Percentiles rank a stretch among this genome's conserved stretches.
These are phyloP conservation scores for Ormyrus rosae DNA, from an alignment of 2,888 invertebrate genomes.

Conservation along the genomic window DNA sequence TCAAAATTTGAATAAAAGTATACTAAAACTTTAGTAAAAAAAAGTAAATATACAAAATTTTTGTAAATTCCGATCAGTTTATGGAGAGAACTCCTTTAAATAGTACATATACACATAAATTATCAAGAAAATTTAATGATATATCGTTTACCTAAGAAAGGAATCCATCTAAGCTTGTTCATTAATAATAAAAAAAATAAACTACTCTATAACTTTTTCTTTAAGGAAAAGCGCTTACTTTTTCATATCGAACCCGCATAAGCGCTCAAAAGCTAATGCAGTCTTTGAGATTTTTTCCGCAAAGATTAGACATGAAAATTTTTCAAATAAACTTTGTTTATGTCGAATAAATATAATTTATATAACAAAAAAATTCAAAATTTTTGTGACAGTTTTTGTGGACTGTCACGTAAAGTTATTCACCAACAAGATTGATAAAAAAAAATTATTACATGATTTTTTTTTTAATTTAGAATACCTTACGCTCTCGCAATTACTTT, in stretches of 20 bases:
- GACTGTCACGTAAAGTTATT: slow-evolving; percentile 37
- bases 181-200: slow-evolving; percentile 20
- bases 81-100: slow-evolving; percentile 18
- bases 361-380: slow-evolving; percentile 22
- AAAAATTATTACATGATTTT: slow-evolving; percentile 33
- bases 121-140: slow-evolving; percentile 36
- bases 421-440: slow-evolving; percentile 18
- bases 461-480: slow-evolving; percentile 44
- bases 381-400: slow-evolving; percentile 33
- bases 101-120: slow-evolving; percentile 45
- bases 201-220: slow-evolving; percentile 37
- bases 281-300: slow-evolving; percentile 54
- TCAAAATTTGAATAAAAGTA: too few species aligned
- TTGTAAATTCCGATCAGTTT: too few species aligned
- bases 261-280: slow-evolving; percentile 54
- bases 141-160: slow-evolving; percentile 42
- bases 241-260: slow-evolving; percentile 42
- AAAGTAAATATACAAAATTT: too few species aligned
- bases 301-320: slow-evolving; percentile 41
- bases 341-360: slow-evolving; percentile 26
- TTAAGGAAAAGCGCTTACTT: slow-evolving; percentile 49
- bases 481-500: slow-evolving; percentile 27
- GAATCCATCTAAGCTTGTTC: slow-evolving; percentile 25
- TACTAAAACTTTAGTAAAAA: too few species aligned
- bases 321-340: slow-evolving; percentile 40